A percentile compares a stretch with the other conserved stretches of the same genome.
These are phyloP conservation scores for Amazona vittata DNA, from an alignment of 2,113 vertebrate genomes.

Conservation along the genomic window DNA sequence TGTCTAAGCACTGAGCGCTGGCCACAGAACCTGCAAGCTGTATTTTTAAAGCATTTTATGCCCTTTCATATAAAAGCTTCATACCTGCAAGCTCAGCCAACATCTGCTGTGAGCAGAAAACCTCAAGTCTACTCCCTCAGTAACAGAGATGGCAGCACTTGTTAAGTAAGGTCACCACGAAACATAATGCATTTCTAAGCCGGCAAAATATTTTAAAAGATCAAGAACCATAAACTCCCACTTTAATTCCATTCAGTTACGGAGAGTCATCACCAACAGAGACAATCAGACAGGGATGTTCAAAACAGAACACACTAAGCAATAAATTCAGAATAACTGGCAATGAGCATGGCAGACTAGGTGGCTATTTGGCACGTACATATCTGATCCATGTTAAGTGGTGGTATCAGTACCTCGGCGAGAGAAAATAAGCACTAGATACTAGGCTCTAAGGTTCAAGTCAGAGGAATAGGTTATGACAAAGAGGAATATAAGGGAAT, in stretches of 20 bases:
- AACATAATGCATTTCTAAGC: constrained; percentile 24
- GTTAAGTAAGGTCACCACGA: constrained; percentile 45
- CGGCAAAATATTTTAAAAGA: constrained; percentile 57
- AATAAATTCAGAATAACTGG: neutral
- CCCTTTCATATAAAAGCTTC: constrained; percentile 56
- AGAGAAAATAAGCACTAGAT: neutral
- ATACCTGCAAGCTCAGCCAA: constrained; percentile 57
- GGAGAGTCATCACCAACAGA: neutral
- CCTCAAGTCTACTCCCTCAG: neutral
- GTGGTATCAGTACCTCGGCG: neutral
- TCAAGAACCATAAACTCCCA: constrained; percentile 43
- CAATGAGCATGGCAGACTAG: neutral
- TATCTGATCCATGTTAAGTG: neutral
- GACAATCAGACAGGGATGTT: constrained; percentile 2
- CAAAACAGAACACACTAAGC: neutral
- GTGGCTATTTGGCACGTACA: neutral
- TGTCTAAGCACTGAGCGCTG: neutral
- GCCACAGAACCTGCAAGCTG: neutral
- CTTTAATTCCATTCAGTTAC: constrained; percentile 25
- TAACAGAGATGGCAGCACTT: constrained; percentile 2
- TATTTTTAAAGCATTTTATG: constrained; percentile 57
- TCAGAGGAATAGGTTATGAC: neutral
- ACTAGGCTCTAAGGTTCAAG: neutral
- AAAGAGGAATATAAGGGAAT: neutral
- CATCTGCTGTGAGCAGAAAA: constrained; percentile 35